Conservation (phyloP, 2,797 vertebrate species). For the Myotis pilosus region DNA sequence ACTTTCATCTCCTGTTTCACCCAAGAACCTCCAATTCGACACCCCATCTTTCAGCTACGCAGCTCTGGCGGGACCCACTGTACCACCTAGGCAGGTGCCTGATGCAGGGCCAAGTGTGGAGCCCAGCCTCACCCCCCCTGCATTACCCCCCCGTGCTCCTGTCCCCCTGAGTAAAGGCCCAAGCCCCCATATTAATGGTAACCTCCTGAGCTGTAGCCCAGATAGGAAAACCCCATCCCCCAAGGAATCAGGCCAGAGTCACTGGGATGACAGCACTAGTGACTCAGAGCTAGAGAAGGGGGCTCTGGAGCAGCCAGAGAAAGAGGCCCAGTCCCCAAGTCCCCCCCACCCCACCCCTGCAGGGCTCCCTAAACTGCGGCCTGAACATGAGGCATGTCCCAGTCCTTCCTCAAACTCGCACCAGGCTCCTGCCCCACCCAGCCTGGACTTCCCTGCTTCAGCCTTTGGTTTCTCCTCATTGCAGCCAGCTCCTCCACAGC, state of each 20-base stretch:
- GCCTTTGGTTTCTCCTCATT: constrained; percentile 90
- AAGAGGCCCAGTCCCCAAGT: constrained; percentile 84
- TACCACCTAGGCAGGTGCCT: constrained; percentile 58
- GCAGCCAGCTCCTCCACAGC: constrained; percentile 87
- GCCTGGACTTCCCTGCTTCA: constrained; percentile 80
- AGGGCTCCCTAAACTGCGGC: constrained; percentile 40
- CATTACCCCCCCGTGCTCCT: constrained; percentile 69
- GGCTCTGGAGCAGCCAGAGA: constrained; percentile 91
- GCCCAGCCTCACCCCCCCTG: constrained; percentile 59
- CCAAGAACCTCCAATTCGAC: constrained; percentile 75
- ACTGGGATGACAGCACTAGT: constrained; percentile 81
- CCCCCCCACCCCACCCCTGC: neutral
- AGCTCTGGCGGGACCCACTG: constrained; percentile 66
- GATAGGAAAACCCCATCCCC: constrained; percentile 76
- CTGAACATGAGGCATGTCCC: constrained; percentile 33
- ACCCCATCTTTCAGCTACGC: constrained; percentile 81
- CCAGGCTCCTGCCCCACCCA: constrained; percentile 65
- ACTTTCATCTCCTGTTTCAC: constrained; percentile 84
- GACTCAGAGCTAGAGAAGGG: constrained; percentile 94
- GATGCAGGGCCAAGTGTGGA: constrained; percentile 48
- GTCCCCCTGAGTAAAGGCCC: constrained; percentile 55
- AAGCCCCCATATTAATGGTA: constrained; percentile 78
- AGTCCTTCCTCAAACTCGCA: constrained; percentile 54
- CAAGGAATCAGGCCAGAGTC: constrained; percentile 72
- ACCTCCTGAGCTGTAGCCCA: constrained; percentile 78